Percentiles rank a stretch among this genome's conserved stretches.
phyloP scores from a whole-genome alignment of 2,113 vertebrate species.

The Acinonyx jubatus region DNA sequence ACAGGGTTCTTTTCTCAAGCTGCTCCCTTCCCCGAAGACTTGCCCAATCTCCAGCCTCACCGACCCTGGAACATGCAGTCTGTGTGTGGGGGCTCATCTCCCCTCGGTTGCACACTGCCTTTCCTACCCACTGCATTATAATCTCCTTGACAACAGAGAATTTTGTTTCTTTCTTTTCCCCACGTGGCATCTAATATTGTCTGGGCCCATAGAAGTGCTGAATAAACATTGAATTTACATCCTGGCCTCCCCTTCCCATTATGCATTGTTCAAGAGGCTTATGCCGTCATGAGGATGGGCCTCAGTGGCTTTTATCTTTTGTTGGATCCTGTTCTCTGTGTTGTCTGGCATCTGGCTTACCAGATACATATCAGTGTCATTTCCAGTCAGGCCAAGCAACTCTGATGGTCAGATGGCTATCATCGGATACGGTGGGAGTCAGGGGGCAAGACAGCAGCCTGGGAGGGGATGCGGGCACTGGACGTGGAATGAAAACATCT shows the following conservation, averaged over 20 bases:
- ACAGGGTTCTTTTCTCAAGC: background rate
- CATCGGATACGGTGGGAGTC: background rate
- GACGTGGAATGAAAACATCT: background rate
- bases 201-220: background rate
- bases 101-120: background rate
- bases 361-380: background rate
- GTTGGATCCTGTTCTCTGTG: background rate
- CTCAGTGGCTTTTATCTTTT: background rate
- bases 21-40: background rate
- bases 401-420: background rate
- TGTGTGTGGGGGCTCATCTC: background rate
- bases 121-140: background rate
- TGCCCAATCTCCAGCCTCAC: background rate
- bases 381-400: background rate
- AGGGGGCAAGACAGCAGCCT: background rate
- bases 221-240: slow-evolving; percentile 32
- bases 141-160: slow-evolving; percentile 47
- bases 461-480: background rate
- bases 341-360: background rate
- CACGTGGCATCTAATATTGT: background rate
- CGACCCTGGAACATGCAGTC: background rate
- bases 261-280: background rate
- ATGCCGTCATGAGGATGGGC: background rate
- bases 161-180: background rate
- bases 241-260: background rate